Conservation (phyloP, 2,113 vertebrate genomes). For the Empidonax alnorum region DNA sequence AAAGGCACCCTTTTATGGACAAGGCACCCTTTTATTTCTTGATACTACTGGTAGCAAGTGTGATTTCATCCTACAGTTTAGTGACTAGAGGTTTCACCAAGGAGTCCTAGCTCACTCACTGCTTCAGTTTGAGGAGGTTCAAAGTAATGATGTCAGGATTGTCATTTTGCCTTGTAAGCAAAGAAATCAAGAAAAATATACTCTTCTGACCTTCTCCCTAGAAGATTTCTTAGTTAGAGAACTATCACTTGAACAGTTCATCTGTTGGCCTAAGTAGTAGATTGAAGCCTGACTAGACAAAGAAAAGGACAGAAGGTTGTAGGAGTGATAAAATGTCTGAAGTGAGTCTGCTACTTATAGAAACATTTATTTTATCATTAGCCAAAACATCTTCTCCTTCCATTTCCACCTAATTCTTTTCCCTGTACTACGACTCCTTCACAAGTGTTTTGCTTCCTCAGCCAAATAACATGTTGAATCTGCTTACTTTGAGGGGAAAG, state of each 20-base stretch:
- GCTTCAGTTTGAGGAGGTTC: background rate
- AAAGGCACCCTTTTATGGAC: no score
- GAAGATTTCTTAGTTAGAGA: background rate
- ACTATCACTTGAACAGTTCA: background rate
- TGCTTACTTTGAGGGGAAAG: background rate
- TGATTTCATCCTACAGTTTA: background rate
- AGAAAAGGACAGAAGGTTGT: background rate
- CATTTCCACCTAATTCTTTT: background rate
- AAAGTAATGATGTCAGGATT: background rate
- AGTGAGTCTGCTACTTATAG: background rate
- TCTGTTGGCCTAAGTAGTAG: background rate
- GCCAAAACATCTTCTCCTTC: constrained; percentile 22
- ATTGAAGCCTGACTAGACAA: background rate
- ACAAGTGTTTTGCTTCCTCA: background rate
- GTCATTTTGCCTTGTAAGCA: background rate
- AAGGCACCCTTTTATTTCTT: background rate
- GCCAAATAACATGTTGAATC: background rate
- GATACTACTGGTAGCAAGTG: background rate
- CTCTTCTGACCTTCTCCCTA: background rate
- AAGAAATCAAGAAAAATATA: background rate
- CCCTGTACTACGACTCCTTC: background rate
- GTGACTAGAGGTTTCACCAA: background rate
- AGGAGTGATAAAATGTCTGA: background rate
- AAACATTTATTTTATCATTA: background rate
- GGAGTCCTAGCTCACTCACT: background rate